A percentile compares a stretch with the other conserved stretches of the same genome.
Evolutionary conservation across 1,140 invertebrate genomes (phyloP).

Genomic region (Grapholita molesta): DNA sequence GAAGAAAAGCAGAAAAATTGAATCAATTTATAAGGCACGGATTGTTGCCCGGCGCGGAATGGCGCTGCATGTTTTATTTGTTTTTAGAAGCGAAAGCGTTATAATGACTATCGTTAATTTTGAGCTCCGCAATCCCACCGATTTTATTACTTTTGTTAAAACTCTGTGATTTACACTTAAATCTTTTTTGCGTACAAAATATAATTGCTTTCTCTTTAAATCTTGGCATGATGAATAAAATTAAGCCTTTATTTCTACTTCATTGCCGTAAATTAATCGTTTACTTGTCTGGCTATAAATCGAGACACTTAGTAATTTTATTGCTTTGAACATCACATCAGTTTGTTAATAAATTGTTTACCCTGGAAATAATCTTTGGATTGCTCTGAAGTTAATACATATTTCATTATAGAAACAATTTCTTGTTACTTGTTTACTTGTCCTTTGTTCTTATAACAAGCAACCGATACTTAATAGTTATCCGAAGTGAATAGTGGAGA

Average conservation of each 20-base stretch:
- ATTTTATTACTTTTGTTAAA: conserved; percentile 34
- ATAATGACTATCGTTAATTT: conserved; percentile 46
- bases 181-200: conserved; percentile 18
- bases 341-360: no score
- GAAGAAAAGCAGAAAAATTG: conserved; percentile 10
- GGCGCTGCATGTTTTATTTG: conserved; percentile 39
- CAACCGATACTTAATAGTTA: no score
- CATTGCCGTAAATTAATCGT: background rate
- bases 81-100: conserved; percentile 34
- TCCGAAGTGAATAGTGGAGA: no score
- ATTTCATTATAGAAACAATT: no score
- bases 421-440: no score
- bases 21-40: conserved; percentile 17
- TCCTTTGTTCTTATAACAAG: no score
- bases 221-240: background rate
- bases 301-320: background rate
- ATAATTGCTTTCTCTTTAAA: background rate
- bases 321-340: no score
- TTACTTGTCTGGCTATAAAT: background rate
- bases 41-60: conserved; percentile 25
- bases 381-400: no score
- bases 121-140: conserved; percentile 36
- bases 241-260: background rate
- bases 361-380: no score
- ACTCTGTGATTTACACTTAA: conserved; percentile 24